phyloP scores from a whole-genome alignment of 30 jellyfish, hydroid and myxozoan species.

The Hydra vulgaris region DNA sequence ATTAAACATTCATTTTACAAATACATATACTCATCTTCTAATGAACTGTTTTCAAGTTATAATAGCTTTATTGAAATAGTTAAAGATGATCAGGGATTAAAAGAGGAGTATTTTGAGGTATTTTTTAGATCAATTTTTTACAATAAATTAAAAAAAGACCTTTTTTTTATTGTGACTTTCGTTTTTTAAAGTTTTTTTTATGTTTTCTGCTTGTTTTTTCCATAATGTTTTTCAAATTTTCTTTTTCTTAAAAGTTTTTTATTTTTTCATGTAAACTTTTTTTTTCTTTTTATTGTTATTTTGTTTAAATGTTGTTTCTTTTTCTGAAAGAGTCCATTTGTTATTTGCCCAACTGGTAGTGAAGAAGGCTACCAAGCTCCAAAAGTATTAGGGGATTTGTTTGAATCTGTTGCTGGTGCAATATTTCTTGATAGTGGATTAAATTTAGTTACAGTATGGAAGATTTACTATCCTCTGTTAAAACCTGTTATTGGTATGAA shows the following conservation, averaged over 20 bases:
- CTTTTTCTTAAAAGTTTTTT: background rate
- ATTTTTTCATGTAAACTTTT: too few relatives aligned
- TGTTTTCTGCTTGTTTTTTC: background rate
- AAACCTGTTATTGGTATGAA: slow-evolving; percentile 58
- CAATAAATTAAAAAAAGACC: too few relatives aligned
- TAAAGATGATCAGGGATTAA: slow-evolving; percentile 5
- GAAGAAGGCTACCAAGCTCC: slow-evolving; percentile 70
- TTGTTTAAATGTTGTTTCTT: too few relatives aligned
- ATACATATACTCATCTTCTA: slow-evolving; percentile 26
- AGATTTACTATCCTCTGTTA: slow-evolving; percentile 57
- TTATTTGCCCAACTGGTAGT: slow-evolving; percentile 33
- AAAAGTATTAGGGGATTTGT: slow-evolving; percentile 74
- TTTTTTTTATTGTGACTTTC: background rate
- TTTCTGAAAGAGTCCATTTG: slow-evolving; percentile 53
- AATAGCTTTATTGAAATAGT: slow-evolving; percentile 15
- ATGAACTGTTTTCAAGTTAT: slow-evolving; percentile 33
- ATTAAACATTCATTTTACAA: slow-evolving; percentile 36
- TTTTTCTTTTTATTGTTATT: too few relatives aligned
- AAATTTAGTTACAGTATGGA: slow-evolving; percentile 62
- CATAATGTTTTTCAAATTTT: background rate
- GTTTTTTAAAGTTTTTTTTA: background rate
- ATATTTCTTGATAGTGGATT: slow-evolving; percentile 73
- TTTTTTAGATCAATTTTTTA: background rate
- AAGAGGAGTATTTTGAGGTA: slow-evolving; percentile 28
- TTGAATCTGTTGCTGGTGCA: slow-evolving; percentile 95